These are phyloP conservation scores for Sorex araneus DNA, from an alignment of 2,113 vertebrate species.

Conservation along the genomic window DNA sequence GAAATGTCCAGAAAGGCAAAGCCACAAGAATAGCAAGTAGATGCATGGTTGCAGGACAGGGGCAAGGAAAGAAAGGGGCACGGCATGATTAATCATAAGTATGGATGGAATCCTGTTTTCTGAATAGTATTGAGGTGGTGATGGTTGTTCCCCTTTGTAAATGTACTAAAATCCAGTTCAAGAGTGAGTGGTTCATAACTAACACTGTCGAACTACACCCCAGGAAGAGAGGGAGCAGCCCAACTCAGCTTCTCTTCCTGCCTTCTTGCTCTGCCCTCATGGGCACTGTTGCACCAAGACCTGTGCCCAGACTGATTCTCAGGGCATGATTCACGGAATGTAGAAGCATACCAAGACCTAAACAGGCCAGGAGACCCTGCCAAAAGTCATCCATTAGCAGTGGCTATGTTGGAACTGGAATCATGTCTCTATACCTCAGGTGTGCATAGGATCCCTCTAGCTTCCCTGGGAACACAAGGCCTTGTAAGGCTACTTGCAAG, in stretches of 20 bases:
- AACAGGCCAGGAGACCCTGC: neutral
- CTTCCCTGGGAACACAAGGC: neutral
- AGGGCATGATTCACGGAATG: neutral
- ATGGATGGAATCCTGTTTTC: neutral
- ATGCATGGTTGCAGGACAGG: neutral
- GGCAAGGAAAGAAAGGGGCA: neutral
- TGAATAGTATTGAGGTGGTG: neutral
- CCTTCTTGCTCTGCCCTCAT: neutral
- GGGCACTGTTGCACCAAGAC: neutral
- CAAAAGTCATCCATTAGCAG: neutral
- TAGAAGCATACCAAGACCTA: neutral
- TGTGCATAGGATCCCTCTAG: neutral
- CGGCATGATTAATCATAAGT: neutral
- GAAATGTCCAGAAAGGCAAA: constrained; percentile 17
- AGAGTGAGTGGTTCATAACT: neutral
- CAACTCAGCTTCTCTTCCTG: too few relatives aligned
- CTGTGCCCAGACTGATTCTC: neutral
- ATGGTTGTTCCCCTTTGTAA: neutral
- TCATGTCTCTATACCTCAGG: neutral
- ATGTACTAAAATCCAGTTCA: neutral
- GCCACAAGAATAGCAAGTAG: neutral
- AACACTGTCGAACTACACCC: too few relatives aligned
- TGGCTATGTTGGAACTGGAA: neutral
- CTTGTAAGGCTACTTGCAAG: neutral
- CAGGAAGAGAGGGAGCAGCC: too few relatives aligned